These are phyloP conservation scores for Ptychodera flava DNA, from an alignment of 35 echinoderm and acorn worm genomes.

Conservation along the genomic window DNA sequence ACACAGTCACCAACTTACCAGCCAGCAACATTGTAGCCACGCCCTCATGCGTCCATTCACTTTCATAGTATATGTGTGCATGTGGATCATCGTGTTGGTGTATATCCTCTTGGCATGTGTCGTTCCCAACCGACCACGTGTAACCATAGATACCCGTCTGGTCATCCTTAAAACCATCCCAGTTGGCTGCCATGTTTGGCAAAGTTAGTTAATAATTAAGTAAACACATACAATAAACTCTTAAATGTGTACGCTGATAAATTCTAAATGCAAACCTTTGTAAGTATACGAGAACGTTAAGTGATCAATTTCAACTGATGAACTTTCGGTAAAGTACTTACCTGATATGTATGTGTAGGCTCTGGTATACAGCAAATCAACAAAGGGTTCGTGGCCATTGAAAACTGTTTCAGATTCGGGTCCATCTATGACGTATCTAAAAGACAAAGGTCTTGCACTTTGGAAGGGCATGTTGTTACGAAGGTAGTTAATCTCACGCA, in stretches of 20 bases:
- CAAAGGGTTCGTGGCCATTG: slow-evolving; percentile 32
- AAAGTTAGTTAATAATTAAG: too few relatives aligned
- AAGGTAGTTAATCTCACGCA: too few relatives aligned
- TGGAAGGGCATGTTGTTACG: too few relatives aligned
- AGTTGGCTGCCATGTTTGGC: too few relatives aligned
- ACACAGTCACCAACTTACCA: too few relatives aligned
- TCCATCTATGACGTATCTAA: slow-evolving; percentile 28
- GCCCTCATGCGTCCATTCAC: slow-evolving; percentile 40
- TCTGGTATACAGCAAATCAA: slow-evolving; percentile 35
- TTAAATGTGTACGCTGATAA: too few relatives aligned
- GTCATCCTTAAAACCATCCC: slow-evolving; percentile 45
- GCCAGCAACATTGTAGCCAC: slow-evolving; percentile 13
- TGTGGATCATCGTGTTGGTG: slow-evolving; percentile 34
- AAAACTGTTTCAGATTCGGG: slow-evolving; percentile 36
- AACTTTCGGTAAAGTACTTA: slow-evolving; percentile 10
- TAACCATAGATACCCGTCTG: slow-evolving; percentile 51
- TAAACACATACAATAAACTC: too few relatives aligned
- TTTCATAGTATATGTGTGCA: slow-evolving; percentile 38
- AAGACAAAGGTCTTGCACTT: too few relatives aligned
- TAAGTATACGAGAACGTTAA: too few relatives aligned
- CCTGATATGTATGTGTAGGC: slow-evolving; percentile 37
- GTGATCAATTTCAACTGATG: too few relatives aligned
- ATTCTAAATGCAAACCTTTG: too few relatives aligned
- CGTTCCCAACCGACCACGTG: slow-evolving; percentile 30
- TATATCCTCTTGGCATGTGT: slow-evolving; percentile 22